Evolutionary conservation across 1,140 invertebrate genomes (phyloP), one percentile per base, ranked within the genome.

Genomic region (Drosophila sproati): DNA sequence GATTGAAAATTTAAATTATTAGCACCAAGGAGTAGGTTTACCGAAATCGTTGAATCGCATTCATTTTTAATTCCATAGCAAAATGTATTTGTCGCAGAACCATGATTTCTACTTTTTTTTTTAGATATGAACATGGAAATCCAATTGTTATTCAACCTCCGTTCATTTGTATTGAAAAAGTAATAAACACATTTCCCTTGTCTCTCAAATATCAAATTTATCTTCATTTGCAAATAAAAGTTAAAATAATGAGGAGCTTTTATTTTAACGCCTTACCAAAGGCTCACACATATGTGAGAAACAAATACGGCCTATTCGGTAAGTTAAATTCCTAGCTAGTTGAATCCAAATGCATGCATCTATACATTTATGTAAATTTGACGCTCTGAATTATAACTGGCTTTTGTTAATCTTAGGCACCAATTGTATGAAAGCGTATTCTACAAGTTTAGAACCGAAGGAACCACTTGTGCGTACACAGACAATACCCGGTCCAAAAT

Each of bases 401-500:
- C 12, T 12, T 6, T 10, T 48, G 8, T n/a, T 34, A 48, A 51
- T 66, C 64, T 72, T 32, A 75, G 62, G 51, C 28, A 3, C 29
- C 0, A 61, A 45, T 50, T 73, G 6, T 6, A 45, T 52, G 0
- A 80, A 67, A 41, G n/a, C 47, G 1, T 77, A 77, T 48, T 68
- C 73, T 5, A 76, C 77, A 10, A 67, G 59, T 37, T 63, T 45
- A 28, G 96, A 97, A 92, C 96, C 96, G 4, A 80, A 91, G 12
- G 93, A 93, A 32, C 96, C 96, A 6, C 80, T 74, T 29, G 92
- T 97, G 4, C 94, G 94, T 74, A 96, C 96, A 4, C 78, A 93
- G 5, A 57, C 68, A 4, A 93, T 97, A 51, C 96, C 96, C 29
- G 96, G 96, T 12, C 96, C 96, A 5, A 95, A 94, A 82, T 95